phyloP scores from a whole-genome alignment of 2,797 vertebrate genomes.

The Acanthornis magna region DNA sequence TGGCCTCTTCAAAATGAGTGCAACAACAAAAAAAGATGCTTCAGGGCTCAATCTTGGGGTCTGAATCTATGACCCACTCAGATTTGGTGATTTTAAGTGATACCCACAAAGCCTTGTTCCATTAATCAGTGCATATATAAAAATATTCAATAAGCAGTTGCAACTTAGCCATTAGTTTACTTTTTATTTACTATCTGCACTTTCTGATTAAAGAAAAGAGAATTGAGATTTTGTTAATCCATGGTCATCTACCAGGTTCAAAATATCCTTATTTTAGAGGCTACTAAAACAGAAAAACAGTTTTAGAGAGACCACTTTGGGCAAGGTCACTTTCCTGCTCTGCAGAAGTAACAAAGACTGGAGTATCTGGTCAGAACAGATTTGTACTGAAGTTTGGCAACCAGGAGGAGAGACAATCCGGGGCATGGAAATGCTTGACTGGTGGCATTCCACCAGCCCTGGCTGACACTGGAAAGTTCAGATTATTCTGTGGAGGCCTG shows the following conservation, averaged over 20 bases:
- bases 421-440: background rate
- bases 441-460: background rate
- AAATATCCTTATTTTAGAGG: background rate
- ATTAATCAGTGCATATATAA: background rate
- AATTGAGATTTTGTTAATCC: background rate
- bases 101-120: background rate
- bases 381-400: background rate
- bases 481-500: background rate
- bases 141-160: background rate
- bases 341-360: background rate
- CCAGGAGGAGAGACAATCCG: background rate
- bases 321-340: background rate
- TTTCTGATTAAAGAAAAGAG: background rate
- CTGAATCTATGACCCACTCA: background rate
- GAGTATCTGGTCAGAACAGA: background rate
- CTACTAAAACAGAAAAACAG: background rate
- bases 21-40: background rate
- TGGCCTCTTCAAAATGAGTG: background rate
- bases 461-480: background rate
- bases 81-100: background rate
- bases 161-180: background rate
- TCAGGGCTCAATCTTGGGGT: fast-evolving
- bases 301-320: background rate
- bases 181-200: background rate
- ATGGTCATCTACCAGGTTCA: background rate